phyloP scores from a whole-genome alignment of 1,140 invertebrate genomes.

The Temnothorax longispinosus region DNA sequence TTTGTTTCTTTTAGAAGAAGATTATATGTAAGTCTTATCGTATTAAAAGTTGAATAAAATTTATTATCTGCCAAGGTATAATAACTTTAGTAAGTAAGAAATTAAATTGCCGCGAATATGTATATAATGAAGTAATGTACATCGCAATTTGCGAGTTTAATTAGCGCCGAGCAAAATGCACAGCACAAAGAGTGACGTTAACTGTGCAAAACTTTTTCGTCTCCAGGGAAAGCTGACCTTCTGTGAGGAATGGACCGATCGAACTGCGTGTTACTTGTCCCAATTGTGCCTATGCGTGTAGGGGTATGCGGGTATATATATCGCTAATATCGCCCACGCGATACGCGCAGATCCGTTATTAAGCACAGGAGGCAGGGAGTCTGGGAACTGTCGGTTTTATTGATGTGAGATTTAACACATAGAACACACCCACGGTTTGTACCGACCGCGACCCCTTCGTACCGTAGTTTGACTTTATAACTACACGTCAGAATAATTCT shows the following conservation, averaged over 20 bases:
- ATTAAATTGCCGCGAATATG: not conserved
- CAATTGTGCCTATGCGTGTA: not conserved
- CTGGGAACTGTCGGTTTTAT: conserved; percentile 48
- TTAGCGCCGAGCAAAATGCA: not conserved
- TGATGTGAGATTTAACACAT: conserved; percentile 58
- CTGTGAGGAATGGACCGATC: not conserved
- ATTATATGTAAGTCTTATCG: not conserved
- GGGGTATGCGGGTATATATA: not conserved
- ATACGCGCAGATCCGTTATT: conserved; percentile 23
- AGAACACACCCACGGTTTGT: conserved; percentile 52
- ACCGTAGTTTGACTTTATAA: conserved; percentile 26
- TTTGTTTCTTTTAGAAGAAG: not conserved
- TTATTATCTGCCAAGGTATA: not conserved
- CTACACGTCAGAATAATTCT: conserved; percentile 25
- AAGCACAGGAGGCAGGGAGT: conserved; percentile 16
- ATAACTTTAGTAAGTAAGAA: not conserved
- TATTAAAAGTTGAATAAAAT: conserved; percentile 1
- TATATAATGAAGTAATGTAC: not conserved
- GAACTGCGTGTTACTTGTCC: conserved; percentile 13
- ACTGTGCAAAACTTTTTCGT: not conserved
- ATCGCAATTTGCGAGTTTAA: not conserved
- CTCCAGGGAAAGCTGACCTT: not conserved
- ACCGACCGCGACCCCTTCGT: conserved; percentile 30
- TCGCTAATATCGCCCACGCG: not conserved
- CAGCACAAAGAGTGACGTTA: not conserved